Conservation (phyloP, 1,140 invertebrate genomes). For the Pseudachorutes palmiensis region DNA sequence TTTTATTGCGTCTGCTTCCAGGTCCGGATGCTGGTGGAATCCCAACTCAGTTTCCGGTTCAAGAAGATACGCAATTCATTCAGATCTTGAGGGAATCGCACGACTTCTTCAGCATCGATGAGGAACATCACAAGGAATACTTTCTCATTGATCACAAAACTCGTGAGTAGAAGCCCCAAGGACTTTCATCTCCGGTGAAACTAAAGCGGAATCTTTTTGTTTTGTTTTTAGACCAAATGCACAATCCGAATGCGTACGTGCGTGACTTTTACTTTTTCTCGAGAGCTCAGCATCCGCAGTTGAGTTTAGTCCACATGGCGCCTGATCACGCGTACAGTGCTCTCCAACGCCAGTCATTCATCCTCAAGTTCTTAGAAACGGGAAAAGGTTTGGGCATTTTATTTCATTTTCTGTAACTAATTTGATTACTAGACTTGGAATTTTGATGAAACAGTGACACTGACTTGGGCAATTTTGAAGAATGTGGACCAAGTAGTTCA, state of each 20-base stretch:
- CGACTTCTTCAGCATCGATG: slow-evolving; percentile 95
- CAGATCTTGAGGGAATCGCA: slow-evolving; percentile 91
- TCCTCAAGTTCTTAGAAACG: slow-evolving; percentile 92
- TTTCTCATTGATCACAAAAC: slow-evolving; percentile 97
- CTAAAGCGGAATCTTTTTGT: too few species aligned
- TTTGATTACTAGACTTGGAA: not conserved
- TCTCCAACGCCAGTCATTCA: slow-evolving; percentile 82
- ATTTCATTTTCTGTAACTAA: not conserved
- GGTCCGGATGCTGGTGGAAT: slow-evolving; percentile 85
- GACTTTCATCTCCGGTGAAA: too few species aligned
- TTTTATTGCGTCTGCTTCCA: slow-evolving; percentile 43
- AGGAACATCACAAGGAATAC: slow-evolving; percentile 77
- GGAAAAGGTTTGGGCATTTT: slow-evolving; percentile 58
- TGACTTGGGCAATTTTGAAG: slow-evolving; percentile 82
- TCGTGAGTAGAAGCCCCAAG: slow-evolving; percentile 57
- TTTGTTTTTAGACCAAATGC: slow-evolving; percentile 79
- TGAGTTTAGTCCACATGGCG: slow-evolving; percentile 89
- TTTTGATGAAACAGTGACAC: slow-evolving; percentile 49
- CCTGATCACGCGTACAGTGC: slow-evolving; percentile 83
- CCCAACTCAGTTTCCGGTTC: slow-evolving; percentile 95
- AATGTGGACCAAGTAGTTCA: slow-evolving; percentile 65
- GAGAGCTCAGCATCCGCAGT: slow-evolving; percentile 92
- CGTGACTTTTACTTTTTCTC: slow-evolving; percentile 99
- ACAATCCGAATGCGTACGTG: slow-evolving; percentile 87
- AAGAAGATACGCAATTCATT: slow-evolving; percentile 97